A percentile compares a stretch with the other conserved stretches of the same genome.
These are phyloP conservation scores for Miniopterus natalensis DNA, from an alignment of 2,113 vertebrate genomes.

Conservation along the genomic window DNA sequence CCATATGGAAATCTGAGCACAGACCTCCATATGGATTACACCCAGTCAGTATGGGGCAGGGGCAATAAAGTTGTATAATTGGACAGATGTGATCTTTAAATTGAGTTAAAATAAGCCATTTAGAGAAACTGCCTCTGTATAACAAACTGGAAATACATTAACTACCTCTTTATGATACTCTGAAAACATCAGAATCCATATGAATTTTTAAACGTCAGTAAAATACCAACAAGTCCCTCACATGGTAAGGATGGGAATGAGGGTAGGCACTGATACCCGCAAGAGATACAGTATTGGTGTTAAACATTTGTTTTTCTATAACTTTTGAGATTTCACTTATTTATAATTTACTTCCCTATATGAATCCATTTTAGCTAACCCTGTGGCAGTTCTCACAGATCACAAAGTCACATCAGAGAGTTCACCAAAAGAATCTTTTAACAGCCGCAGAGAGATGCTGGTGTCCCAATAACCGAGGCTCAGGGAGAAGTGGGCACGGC, in stretches of 20 bases:
- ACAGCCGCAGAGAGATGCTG: too few relatives aligned
- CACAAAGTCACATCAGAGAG: not conserved
- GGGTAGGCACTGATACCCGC: not conserved
- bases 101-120: not conserved
- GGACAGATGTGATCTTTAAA: not conserved
- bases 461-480: not conserved
- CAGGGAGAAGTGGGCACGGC: not conserved
- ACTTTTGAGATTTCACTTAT: not conserved
- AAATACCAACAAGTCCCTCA: not conserved
- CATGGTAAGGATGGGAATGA: not conserved
- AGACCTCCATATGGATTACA: not conserved
- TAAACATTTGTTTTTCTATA: not conserved
- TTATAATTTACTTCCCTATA: not conserved
- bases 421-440: not conserved
- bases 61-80: not conserved
- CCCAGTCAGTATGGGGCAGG: not conserved
- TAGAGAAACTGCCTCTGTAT: not conserved
- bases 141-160: not conserved
- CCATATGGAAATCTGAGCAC: not conserved
- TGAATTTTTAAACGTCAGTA: not conserved
- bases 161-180: not conserved
- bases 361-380: not conserved
- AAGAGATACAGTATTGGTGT: not conserved
- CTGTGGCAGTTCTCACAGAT: not conserved
- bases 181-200: not conserved